Percentiles rank a stretch among this genome's conserved stretches.
phyloP scores from a whole-genome alignment of 2,888 invertebrate genomes.

The Eupithecia tripunctaria region DNA sequence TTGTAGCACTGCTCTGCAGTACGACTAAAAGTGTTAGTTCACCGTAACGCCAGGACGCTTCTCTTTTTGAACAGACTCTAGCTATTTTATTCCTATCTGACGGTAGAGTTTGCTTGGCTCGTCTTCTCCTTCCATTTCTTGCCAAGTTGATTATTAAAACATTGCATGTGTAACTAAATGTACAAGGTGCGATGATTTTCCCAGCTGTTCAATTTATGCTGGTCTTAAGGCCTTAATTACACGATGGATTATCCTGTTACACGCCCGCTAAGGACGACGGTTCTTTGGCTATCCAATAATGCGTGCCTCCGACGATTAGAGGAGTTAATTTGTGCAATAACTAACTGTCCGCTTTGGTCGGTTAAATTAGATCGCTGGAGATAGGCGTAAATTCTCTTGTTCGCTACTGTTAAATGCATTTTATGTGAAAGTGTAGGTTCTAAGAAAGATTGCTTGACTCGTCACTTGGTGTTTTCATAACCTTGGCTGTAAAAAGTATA shows the following conservation, averaged over 20 bases:
- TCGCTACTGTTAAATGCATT: slow-evolving; percentile 15
- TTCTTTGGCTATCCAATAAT: slow-evolving; percentile 62
- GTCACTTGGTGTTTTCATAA: neutral
- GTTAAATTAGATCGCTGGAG: slow-evolving; percentile 58
- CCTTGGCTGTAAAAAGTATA: neutral
- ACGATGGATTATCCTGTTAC: slow-evolving; percentile 49
- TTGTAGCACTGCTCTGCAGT: too few relatives aligned
- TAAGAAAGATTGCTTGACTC: neutral
- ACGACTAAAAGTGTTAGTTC: too few relatives aligned
- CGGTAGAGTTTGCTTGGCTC: neutral
- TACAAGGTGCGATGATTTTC: slow-evolving; percentile 1
- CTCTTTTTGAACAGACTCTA: too few relatives aligned
- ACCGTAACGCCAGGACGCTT: too few relatives aligned
- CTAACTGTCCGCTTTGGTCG: slow-evolving; percentile 67
- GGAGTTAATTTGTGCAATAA: slow-evolving; percentile 68
- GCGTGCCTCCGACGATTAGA: slow-evolving; percentile 69
- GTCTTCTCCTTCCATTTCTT: neutral
- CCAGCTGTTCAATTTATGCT: slow-evolving; percentile 18
- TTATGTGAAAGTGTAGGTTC: neutral
- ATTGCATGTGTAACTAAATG: neutral
- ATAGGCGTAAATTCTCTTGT: slow-evolving; percentile 8
- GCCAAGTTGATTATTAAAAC: neutral
- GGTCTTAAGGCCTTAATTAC: slow-evolving; percentile 57
- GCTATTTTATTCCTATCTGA: neutral
- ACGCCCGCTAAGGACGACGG: slow-evolving; percentile 56